Evolutionary conservation across 2,797 vertebrate species (phyloP).

Genomic region (Cirrhinus molitorella): DNA sequence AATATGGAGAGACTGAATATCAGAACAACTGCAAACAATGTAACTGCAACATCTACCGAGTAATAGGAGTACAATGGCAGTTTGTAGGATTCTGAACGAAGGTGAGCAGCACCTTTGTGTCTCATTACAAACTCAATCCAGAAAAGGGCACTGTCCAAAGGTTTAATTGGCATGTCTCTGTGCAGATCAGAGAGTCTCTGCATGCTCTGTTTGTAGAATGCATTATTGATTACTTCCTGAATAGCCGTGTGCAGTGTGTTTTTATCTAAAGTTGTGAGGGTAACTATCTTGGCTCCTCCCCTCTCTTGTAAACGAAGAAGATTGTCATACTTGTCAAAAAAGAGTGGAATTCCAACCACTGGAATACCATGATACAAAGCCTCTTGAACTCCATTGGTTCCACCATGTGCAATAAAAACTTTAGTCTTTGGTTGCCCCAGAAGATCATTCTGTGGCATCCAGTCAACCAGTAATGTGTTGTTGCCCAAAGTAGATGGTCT

Average conservation of each 20-base stretch:
- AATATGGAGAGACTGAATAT: not conserved
- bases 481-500: conserved; percentile 50
- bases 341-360: conserved; percentile 51
- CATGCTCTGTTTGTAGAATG: conserved; percentile 33
- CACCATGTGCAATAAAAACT: conserved; percentile 54
- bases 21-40: not conserved
- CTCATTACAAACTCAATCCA: conserved; percentile 52
- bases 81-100: conserved; percentile 39
- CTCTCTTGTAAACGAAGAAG: conserved; percentile 4
- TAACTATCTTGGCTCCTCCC: conserved; percentile 19
- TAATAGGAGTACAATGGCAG: conserved; percentile 55
- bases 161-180: conserved; percentile 30
- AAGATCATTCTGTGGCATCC: conserved; percentile 58
- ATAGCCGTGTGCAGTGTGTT: not conserved
- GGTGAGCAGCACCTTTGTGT: conserved; percentile 9
- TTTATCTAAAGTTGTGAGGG: not conserved
- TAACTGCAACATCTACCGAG: conserved; percentile 1
- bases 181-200: conserved; percentile 30
- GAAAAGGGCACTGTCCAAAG: conserved; percentile 48
- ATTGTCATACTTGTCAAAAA: conserved; percentile 43
- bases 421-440: conserved; percentile 54
- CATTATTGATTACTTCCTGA: conserved; percentile 25
- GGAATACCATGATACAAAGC: conserved; percentile 53
- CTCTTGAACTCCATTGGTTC: conserved; percentile 54
- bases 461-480: conserved; percentile 57